A percentile compares a stretch with the other conserved stretches of the same genome.
These are phyloP conservation scores for Brachyhypopomus gauderio DNA, from an alignment of 2,113 vertebrate species.

Conservation along the genomic window DNA sequence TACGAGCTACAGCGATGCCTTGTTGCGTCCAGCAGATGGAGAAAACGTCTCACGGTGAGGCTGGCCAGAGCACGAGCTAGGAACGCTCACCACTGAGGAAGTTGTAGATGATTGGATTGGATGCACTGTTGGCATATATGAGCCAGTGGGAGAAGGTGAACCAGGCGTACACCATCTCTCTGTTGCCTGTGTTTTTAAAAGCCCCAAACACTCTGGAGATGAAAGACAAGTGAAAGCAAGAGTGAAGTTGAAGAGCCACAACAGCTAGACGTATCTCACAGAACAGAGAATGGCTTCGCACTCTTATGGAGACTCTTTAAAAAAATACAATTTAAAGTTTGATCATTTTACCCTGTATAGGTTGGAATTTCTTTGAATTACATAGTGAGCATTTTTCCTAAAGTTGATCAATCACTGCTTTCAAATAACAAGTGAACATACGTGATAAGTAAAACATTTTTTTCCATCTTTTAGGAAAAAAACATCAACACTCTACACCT, in stretches of 20 bases:
- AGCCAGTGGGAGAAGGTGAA: constrained; percentile 98
- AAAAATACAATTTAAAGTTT: neutral
- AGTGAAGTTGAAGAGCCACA: neutral
- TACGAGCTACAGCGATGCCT: neutral
- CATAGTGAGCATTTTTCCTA: too few species aligned
- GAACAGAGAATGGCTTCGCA: too few species aligned
- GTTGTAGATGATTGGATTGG: constrained; percentile 98
- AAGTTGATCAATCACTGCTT: too few species aligned
- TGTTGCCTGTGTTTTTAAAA: constrained; percentile 87
- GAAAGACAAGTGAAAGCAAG: neutral
- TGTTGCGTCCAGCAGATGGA: constrained; percentile 61
- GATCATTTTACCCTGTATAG: too few species aligned
- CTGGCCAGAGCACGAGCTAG: neutral
- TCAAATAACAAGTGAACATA: too few species aligned
- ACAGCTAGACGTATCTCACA: too few species aligned
- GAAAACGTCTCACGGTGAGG: constrained; percentile 9
- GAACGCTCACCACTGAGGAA: constrained; percentile 92
- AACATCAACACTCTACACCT: too few species aligned
- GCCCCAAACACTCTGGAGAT: constrained; percentile 88
- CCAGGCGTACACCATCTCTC: constrained; percentile 94
- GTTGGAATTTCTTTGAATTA: too few species aligned
- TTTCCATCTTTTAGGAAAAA: too few species aligned
- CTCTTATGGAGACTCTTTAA: too few species aligned
- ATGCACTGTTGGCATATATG: constrained; percentile 96
- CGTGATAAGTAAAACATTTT: too few species aligned